A percentile compares a stretch with the other conserved stretches of the same genome.
phyloP scores from a whole-genome alignment of 2,888 invertebrate genomes.

The Diaprepes abbreviatus region DNA sequence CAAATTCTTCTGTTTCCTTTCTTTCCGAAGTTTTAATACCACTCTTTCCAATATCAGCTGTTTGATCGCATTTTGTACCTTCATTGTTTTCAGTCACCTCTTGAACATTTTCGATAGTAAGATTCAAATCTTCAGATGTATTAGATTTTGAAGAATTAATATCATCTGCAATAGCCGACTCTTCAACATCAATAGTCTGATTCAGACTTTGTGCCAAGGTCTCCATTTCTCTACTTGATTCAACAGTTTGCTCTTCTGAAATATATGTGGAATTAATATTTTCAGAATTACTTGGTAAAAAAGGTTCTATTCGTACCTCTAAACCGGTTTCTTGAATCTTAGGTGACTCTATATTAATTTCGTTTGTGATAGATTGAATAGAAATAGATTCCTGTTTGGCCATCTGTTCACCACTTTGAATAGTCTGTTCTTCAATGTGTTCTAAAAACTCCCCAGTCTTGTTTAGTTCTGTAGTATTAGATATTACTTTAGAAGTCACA shows the following conservation, averaged over 20 bases:
- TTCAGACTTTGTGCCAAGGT: slow-evolving; percentile 34
- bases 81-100: neutral
- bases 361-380: neutral
- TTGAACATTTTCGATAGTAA: neutral
- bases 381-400: neutral
- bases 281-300: neutral
- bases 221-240: slow-evolving; percentile 27
- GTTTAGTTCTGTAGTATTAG: neutral
- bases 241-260: neutral
- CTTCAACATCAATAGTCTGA: slow-evolving; percentile 42
- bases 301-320: neutral
- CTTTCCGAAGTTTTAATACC: neutral
- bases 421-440: neutral
- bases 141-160: slow-evolving; percentile 12
- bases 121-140: neutral
- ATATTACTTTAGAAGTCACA: neutral
- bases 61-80: neutral
- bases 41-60: too few relatives aligned
- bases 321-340: neutral
- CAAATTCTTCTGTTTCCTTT: slow-evolving; percentile 24
- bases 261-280: neutral
- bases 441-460: too few relatives aligned
- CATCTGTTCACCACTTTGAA: neutral
- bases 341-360: neutral
- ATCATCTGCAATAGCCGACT: slow-evolving; percentile 37